These are phyloP conservation scores for Coremacera marginata DNA, from an alignment of 2,888 invertebrate genomes.

Conservation along the genomic window DNA sequence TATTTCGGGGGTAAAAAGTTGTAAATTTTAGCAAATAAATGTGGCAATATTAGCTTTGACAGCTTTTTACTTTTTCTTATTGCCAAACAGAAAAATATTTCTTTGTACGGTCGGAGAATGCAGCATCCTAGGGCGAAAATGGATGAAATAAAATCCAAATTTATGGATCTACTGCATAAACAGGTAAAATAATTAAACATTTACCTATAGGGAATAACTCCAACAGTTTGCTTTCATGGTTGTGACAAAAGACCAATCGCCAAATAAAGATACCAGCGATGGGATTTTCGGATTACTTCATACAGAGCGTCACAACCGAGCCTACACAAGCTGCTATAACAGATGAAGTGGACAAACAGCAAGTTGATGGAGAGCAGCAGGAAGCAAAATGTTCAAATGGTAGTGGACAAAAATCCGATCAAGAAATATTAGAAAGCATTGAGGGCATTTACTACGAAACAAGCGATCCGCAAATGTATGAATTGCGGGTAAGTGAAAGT, in stretches of 20 bases:
- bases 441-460: constrained; percentile 65
- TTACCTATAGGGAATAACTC: neutral
- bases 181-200: constrained; percentile 57
- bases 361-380: constrained; percentile 9
- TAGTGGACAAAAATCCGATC: constrained; percentile 64
- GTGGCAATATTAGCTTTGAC: neutral
- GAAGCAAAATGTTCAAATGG: constrained; percentile 39
- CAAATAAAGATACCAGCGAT: constrained; percentile 69
- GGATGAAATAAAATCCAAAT: constrained; percentile 68
- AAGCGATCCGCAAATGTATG: constrained; percentile 64
- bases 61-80: constrained; percentile 10
- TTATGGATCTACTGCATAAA: constrained; percentile 68
- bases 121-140: constrained; percentile 60
- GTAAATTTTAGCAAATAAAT: neutral
- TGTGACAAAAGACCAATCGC: constrained; percentile 58
- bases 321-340: constrained; percentile 44
- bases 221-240: neutral
- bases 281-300: constrained; percentile 69
- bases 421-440: constrained; percentile 68
- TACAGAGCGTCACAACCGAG: constrained; percentile 65
- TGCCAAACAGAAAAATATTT: constrained; percentile 16
- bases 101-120: constrained; percentile 34
- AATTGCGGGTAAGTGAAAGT: constrained; percentile 58
- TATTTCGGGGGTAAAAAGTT: too few relatives aligned
- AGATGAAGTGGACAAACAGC: constrained; percentile 35